Conservation (phyloP, 2,888 invertebrate species). For the Miltochrista miniata region DNA sequence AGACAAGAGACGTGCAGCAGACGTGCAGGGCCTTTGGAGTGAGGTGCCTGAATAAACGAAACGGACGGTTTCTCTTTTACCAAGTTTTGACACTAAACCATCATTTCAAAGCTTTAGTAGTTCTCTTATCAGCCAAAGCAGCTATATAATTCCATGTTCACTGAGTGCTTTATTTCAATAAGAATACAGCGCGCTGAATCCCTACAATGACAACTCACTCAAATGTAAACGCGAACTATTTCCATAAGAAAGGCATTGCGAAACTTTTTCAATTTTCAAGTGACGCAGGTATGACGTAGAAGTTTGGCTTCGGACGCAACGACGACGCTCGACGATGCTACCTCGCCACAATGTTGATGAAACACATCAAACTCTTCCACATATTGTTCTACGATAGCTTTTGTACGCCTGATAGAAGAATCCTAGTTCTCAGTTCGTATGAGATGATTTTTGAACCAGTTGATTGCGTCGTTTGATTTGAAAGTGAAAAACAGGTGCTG, state of each 20-base stretch:
- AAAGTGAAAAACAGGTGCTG: no score
- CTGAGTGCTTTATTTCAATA: constrained; percentile 53
- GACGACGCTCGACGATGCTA: constrained; percentile 13
- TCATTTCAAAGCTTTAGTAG: no score
- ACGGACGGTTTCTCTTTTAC: no score
- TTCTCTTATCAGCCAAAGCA: no score
- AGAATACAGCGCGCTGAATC: constrained; percentile 68
- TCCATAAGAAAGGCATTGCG: constrained; percentile 81
- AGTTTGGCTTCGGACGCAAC: constrained; percentile 72
- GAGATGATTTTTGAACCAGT: background rate
- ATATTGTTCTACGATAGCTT: constrained; percentile 22
- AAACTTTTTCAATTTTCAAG: constrained; percentile 84
- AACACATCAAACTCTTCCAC: constrained; percentile 10
- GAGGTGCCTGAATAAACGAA: no score
- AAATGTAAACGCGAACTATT: constrained; percentile 80
- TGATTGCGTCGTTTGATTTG: no score
- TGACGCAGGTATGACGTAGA: constrained; percentile 81
- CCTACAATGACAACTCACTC: constrained; percentile 80
- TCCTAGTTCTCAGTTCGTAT: background rate
- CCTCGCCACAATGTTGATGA: constrained; percentile 34
- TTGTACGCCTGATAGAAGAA: background rate
- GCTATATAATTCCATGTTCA: no score
- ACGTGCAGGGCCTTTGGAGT: no score
- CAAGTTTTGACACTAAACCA: no score
- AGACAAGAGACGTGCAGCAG: no score